These are phyloP conservation scores for Anarhynchus alexandrinus DNA, from an alignment of 2,113 vertebrate species.

Conservation along the genomic window DNA sequence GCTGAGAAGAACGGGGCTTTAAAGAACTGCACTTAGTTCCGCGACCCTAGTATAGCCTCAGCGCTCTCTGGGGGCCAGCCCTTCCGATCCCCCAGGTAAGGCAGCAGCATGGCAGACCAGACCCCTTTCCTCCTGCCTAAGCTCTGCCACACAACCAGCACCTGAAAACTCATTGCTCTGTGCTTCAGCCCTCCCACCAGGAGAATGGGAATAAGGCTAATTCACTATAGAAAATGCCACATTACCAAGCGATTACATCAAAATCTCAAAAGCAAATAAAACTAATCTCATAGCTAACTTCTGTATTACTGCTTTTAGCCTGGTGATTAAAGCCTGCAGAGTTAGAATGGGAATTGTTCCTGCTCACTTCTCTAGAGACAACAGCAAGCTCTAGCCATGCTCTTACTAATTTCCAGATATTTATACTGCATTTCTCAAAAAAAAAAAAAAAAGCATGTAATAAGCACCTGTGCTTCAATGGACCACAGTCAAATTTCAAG, in stretches of 20 bases:
- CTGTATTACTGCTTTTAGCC: background rate
- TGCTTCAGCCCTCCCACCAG: background rate
- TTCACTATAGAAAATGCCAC: background rate
- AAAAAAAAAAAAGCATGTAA: background rate
- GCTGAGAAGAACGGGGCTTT: background rate
- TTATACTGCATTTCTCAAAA: background rate
- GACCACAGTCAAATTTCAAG: background rate
- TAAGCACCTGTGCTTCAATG: background rate
- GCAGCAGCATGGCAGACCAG: background rate
- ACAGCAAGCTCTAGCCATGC: background rate
- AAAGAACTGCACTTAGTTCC: background rate
- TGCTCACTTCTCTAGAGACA: background rate
- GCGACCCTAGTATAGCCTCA: fast-evolving
- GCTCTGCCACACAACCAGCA: background rate
- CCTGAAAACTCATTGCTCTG: too few relatives aligned
- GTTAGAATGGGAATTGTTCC: background rate
- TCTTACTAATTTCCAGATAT: background rate
- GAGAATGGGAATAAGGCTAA: background rate
- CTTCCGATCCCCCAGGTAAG: background rate
- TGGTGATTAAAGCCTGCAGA: background rate
- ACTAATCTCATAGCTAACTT: background rate
- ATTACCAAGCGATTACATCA: background rate
- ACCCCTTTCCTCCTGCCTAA: background rate
- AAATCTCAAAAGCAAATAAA: background rate
- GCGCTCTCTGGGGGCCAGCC: too few relatives aligned